Base-by-base conservation (phyloP, 2,797 vertebrate species). In the Enteromius paludinosus region DNA sequence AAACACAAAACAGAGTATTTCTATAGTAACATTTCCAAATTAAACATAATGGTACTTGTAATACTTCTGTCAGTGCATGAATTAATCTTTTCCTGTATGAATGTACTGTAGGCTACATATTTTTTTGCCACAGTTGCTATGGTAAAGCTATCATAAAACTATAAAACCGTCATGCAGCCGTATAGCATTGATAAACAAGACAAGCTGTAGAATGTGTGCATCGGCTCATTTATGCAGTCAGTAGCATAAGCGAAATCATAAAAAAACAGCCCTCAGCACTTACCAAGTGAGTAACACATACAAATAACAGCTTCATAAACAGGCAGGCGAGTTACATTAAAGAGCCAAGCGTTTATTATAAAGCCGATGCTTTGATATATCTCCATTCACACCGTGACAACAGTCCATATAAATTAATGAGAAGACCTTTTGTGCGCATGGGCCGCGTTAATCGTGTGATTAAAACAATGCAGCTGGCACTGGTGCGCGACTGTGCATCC, bases 401-500 rank as follows among this genome's bases (percentile, higher is more conserved):
- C 47, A 52, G 75, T 81, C 64, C 66, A 78, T 82, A 71, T 84
- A 76, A 84, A 84, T 86, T 70, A 71, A 77, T 61, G 25, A 52
- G 79, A 75, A 45, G 77, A 83, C 70, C 81, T 76, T 78, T 71
- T 62, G 76, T 64, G 83, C 35, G 38, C 73, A 43, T 25, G 73
- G 35, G 54, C 73, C 14, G 59, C n/a, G 75, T 64, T 86, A 88
- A 89, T 89, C 79, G 83, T 84, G 81, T 85, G 74, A 89, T 88
- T 86, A 86, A 52, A 75, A 82, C 79, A 83, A 83, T 81, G 54
- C 83, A 81, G 71, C 82, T 85, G 82, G 61, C 68, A 69, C 43
- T 49, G 65, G 52, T 47, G 52, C 49, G 18, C 28, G 52, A 49
- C 84, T 59, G 35, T 47, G 84, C 86, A 84, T 82, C 78, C 68